Percentiles rank a stretch among this genome's conserved stretches.
Conservation (phyloP, 1,140 invertebrate species). For the Rhopalosiphum padi region DNA sequence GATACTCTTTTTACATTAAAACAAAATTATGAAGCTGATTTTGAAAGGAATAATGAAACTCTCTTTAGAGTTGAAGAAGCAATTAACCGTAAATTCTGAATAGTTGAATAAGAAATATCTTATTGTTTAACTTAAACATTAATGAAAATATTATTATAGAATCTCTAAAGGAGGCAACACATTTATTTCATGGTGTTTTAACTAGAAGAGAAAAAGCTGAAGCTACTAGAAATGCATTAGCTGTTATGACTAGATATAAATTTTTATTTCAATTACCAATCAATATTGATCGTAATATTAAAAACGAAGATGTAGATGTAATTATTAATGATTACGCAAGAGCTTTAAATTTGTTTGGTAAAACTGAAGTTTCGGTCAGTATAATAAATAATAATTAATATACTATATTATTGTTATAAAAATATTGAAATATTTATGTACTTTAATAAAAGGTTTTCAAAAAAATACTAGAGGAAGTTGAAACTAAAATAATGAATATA, state of each 20-base stretch:
- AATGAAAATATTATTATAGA: slow-evolving; percentile 67
- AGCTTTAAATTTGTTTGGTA: slow-evolving; percentile 94
- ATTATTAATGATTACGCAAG: slow-evolving; percentile 98
- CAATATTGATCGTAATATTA: slow-evolving; percentile 92
- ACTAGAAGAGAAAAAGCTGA: slow-evolving; percentile 93
- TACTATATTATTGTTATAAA: neutral
- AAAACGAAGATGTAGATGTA: slow-evolving; percentile 93
- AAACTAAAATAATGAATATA: slow-evolving; percentile 83
- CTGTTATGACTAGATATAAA: slow-evolving; percentile 85
- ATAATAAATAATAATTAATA: slow-evolving; percentile 59
- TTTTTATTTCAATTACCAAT: slow-evolving; percentile 96
- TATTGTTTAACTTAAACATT: neutral
- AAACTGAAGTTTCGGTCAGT: slow-evolving; percentile 86
- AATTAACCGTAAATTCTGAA: slow-evolving; percentile 71
- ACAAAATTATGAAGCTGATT: slow-evolving; percentile 82
- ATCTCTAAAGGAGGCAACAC: slow-evolving; percentile 89
- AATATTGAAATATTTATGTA: slow-evolving; percentile 59
- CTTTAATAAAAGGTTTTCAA: slow-evolving; percentile 73
- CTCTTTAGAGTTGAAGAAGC: slow-evolving; percentile 79
- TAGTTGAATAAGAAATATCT: neutral
- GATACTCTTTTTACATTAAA: slow-evolving; percentile 84
- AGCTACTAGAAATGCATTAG: slow-evolving; percentile 92
- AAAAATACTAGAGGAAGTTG: slow-evolving; percentile 88
- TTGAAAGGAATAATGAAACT: slow-evolving; percentile 76
- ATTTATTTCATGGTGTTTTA: slow-evolving; percentile 93